Evolutionary conservation across 2,888 invertebrate species (phyloP).

Genomic region (Acanthosepion esculentum): DNA sequence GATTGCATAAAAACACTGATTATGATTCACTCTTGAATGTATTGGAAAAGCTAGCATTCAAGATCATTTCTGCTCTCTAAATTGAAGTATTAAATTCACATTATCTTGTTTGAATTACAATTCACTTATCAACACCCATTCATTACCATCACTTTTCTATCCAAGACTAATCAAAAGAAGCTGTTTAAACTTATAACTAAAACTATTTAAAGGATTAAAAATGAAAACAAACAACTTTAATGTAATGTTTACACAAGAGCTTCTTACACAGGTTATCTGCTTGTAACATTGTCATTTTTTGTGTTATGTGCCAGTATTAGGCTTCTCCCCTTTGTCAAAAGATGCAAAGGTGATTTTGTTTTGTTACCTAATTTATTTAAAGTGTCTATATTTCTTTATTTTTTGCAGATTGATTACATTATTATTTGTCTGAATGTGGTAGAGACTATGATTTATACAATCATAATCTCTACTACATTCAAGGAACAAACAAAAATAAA

Average conservation of each 20-base stretch:
- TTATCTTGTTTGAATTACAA: background rate
- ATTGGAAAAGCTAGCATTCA: background rate
- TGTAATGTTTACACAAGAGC: background rate
- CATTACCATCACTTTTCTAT: background rate
- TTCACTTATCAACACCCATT: slow-evolving; percentile 2
- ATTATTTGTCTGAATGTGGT: too few species aligned
- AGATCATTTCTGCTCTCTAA: background rate
- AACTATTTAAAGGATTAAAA: background rate
- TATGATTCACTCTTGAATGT: background rate
- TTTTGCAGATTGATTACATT: too few species aligned
- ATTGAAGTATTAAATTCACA: background rate
- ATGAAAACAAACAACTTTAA: background rate
- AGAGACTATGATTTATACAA: too few species aligned
- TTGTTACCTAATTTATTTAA: too few species aligned
- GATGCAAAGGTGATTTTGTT: too few species aligned
- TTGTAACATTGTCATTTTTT: too few species aligned
- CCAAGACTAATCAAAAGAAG: background rate
- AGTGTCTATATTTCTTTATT: too few species aligned
- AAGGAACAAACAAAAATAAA: too few species aligned
- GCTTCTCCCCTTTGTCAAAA: too few species aligned
- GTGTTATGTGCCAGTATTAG: too few species aligned
- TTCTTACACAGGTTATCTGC: too few species aligned
- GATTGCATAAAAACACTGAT: background rate
- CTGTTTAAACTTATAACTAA: background rate
- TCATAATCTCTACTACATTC: too few species aligned